phyloP scores from a whole-genome alignment of 2,888 invertebrate species.

The Hedychridium roseum region DNA sequence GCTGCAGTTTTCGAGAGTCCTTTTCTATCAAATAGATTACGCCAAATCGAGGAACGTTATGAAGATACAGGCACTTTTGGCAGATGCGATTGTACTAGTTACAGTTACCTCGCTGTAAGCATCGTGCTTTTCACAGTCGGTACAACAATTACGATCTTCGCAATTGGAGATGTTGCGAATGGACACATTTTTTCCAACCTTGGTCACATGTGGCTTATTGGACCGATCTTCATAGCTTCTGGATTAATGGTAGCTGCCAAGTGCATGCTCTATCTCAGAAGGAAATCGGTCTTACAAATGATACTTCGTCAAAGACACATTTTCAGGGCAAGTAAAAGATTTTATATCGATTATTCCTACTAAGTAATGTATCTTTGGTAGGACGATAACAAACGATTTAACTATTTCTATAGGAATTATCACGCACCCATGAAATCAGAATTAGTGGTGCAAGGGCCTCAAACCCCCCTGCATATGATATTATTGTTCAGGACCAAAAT shows the following conservation, averaged over 20 bases:
- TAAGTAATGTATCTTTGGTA: constrained; percentile 1
- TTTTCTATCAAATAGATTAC: constrained; percentile 69
- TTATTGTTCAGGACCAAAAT: constrained; percentile 64
- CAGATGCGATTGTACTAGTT: constrained; percentile 73
- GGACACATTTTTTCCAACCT: constrained; percentile 70
- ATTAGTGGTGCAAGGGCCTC: constrained; percentile 66
- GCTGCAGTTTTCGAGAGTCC: constrained; percentile 73
- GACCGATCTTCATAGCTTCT: constrained; percentile 74
- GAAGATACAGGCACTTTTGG: constrained; percentile 69
- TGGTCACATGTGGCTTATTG: constrained; percentile 75
- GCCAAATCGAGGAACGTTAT: constrained; percentile 69
- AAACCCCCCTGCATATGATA: constrained; percentile 71
- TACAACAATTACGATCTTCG: constrained; percentile 71
- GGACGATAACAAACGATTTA: too few relatives aligned
- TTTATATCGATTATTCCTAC: neutral
- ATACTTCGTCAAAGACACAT: constrained; percentile 71
- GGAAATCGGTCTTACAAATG: constrained; percentile 74
- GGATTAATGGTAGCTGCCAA: constrained; percentile 76
- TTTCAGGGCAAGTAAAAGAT: constrained; percentile 68
- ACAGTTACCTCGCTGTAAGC: constrained; percentile 72
- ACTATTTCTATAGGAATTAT: constrained; percentile 65
- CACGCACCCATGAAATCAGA: constrained; percentile 67
- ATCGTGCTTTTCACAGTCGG: constrained; percentile 72
- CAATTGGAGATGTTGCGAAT: constrained; percentile 69
- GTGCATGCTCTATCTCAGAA: constrained; percentile 71